Evolutionary conservation across 2,113 vertebrate genomes (phyloP).

Genomic region (Amphilophus citrinellus): DNA sequence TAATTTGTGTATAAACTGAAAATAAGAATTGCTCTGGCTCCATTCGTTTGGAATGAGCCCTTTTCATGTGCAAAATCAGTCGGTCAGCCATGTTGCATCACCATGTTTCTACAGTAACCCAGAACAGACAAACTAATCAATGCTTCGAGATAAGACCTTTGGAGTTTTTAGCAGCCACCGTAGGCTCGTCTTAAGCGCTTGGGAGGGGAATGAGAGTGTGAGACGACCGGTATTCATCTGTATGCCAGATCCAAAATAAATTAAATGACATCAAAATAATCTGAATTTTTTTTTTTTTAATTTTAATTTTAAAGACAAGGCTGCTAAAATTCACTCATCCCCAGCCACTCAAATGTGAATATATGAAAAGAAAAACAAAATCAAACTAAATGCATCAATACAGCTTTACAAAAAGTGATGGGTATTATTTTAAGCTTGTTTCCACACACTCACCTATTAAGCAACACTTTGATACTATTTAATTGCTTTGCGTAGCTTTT

Average conservation of each 20-base stretch:
- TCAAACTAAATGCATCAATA: background rate
- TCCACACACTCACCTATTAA: background rate
- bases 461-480: background rate
- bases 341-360: background rate
- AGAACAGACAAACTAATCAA: background rate
- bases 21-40: background rate
- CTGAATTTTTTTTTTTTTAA: background rate
- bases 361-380: background rate
- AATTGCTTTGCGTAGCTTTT: background rate
- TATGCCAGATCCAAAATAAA: background rate
- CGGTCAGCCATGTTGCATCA: too few species aligned
- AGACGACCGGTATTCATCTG: background rate
- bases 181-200: background rate
- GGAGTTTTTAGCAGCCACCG: background rate
- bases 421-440: rapidly evolving
- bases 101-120: background rate
- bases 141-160: background rate
- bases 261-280: background rate
- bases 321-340: background rate
- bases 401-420: background rate
- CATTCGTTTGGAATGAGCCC: background rate
- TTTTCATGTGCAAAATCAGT: background rate
- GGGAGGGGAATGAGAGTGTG: too few species aligned
- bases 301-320: background rate
- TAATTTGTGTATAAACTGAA: background rate